Evolutionary conservation across 2,888 invertebrate genomes (phyloP).

Genomic region (Chrysolina haemoptera): DNA sequence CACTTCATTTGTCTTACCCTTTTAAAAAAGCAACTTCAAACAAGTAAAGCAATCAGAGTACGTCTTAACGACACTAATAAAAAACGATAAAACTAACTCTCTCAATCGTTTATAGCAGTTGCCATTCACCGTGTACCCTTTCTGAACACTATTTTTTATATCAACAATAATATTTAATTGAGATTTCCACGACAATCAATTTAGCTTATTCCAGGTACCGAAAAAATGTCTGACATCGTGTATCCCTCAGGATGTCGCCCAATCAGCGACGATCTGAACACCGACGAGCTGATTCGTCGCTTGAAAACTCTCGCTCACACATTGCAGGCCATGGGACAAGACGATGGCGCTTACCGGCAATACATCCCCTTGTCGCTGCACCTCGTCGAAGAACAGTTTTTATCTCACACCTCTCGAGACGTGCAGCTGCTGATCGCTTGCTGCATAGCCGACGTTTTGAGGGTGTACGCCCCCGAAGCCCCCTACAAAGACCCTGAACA

Average conservation of each 20-base stretch:
- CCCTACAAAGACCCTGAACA: conserved; percentile 97
- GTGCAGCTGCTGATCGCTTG: conserved; percentile 96
- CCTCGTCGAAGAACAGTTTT: conserved; percentile 93
- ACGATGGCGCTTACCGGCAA: conserved; percentile 93
- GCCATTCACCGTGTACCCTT: no score
- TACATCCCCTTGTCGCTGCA: conserved; percentile 94
- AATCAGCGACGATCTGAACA: conserved; percentile 93
- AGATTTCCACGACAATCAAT: background rate
- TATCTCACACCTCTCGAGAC: conserved; percentile 91
- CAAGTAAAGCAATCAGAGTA: no score
- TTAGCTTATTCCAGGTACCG: conserved; percentile 11
- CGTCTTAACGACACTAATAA: no score
- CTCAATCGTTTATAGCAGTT: no score
- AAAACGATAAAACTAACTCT: no score
- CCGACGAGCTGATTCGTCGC: conserved; percentile 95
- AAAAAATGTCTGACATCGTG: conserved; percentile 85
- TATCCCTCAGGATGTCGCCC: conserved; percentile 97
- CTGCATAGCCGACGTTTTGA: conserved; percentile 96
- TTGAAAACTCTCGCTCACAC: conserved; percentile 95
- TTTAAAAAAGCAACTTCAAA: no score
- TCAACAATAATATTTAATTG: no score
- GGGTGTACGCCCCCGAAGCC: conserved; percentile 97
- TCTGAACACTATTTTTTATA: background rate
- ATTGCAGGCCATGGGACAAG: conserved; percentile 96
- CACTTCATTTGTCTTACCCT: no score